These are phyloP conservation scores for Drosophila meridionalis DNA, from an alignment of 2,888 invertebrate species.

Conservation along the genomic window DNA sequence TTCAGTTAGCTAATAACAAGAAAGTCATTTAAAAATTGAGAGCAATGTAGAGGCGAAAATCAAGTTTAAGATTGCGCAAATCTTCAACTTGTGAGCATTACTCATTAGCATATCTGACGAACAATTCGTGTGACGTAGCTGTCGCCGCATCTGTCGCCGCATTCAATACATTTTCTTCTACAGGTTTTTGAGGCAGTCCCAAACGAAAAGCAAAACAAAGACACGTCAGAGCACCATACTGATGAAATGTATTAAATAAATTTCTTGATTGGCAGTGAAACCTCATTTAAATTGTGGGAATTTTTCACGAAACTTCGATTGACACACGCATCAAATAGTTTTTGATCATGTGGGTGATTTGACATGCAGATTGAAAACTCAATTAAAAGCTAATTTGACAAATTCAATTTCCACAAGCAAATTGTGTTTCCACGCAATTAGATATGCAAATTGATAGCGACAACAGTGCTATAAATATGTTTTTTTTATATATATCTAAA, in stretches of 20 bases:
- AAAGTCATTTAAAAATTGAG: too few relatives aligned
- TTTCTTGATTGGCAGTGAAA: conserved; percentile 3
- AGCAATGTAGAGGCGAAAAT: too few relatives aligned
- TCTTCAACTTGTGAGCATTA: conserved; percentile 40
- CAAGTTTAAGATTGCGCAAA: too few relatives aligned
- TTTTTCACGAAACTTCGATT: conserved; percentile 3
- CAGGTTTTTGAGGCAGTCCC: conserved; percentile 62
- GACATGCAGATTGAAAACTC: conserved; percentile 75
- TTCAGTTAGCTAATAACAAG: too few relatives aligned
- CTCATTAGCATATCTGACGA: conserved; percentile 58
- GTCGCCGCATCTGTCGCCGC: background rate
- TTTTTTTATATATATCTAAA: conserved; percentile 10
- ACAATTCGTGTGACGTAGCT: conserved; percentile 1
- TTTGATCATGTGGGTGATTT: conserved; percentile 69
- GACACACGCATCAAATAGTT: conserved; percentile 30
- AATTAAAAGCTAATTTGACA: conserved; percentile 73
- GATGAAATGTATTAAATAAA: conserved; percentile 13
- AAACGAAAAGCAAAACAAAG: conserved; percentile 31
- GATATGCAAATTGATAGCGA: conserved; percentile 74
- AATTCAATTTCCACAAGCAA: conserved; percentile 42
- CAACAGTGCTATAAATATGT: conserved; percentile 48
- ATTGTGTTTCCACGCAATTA: conserved; percentile 66
- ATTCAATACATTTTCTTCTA: background rate
- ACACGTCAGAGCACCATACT: conserved; percentile 34
- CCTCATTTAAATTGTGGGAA: conserved; percentile 4